Evolutionary conservation across 2,113 vertebrate species (phyloP).

Genomic region (Donacobius atricapilla): DNA sequence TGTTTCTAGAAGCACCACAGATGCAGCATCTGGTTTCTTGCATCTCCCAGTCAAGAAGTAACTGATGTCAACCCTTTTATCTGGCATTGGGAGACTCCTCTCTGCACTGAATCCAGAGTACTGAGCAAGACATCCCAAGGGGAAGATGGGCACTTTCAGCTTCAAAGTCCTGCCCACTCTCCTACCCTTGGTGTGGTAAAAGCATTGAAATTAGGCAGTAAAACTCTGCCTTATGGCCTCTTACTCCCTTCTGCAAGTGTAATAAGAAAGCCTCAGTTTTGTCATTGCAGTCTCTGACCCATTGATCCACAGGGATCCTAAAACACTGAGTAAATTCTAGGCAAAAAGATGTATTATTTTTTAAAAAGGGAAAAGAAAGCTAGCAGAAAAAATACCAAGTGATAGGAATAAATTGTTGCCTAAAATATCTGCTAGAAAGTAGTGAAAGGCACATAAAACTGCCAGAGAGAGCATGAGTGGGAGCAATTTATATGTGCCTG

Average conservation of each 20-base stretch:
- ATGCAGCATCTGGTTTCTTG: background rate
- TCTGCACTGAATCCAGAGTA: background rate
- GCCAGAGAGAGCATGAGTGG: constrained; percentile 33
- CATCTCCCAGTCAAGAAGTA: background rate
- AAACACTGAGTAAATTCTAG: background rate
- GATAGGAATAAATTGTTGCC: constrained; percentile 34
- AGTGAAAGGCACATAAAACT: constrained; percentile 40
- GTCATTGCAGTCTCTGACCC: background rate
- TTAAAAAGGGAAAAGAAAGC: constrained; percentile 18
- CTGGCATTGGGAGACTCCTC: background rate
- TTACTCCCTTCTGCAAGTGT: background rate
- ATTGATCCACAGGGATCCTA: background rate
- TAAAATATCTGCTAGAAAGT: constrained; percentile 35
- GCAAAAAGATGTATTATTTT: background rate
- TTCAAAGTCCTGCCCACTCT: background rate
- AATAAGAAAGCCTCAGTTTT: background rate
- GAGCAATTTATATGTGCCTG: constrained; percentile 60
- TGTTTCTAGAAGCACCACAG: background rate
- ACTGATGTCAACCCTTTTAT: background rate
- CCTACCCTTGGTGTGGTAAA: background rate
- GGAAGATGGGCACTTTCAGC: background rate
- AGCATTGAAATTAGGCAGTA: background rate
- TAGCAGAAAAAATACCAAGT: background rate
- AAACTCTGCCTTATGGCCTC: background rate
- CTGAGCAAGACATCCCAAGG: background rate